Base-by-base conservation (phyloP, 2,888 invertebrate species). In the Cactoblastis cactorum region DNA sequence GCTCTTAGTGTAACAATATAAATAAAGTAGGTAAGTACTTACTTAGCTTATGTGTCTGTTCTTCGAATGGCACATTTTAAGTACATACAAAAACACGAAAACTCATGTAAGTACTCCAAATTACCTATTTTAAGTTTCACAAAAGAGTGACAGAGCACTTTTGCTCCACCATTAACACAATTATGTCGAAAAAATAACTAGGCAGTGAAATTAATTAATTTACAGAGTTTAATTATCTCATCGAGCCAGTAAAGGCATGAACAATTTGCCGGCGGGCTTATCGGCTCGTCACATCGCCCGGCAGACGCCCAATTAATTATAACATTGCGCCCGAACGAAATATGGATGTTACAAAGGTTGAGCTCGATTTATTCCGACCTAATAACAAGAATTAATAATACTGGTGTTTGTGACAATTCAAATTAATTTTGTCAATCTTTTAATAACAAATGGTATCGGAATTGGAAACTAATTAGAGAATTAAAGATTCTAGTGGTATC, bases 221-320 rank as follows among this genome's bases (percentile, higher is more conserved):
- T 84, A 81, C 75, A 69, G 74, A 77, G 71, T 79, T 80, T 87
- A 86, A 88, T 87, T 86, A 84, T 82, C 83, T 83, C 83, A 81
- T 87, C 85, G 83, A 70, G 68, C 71, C 72, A 67, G 74, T 74
- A 71, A 73, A 76, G 74, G 73, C 71, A 73, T 73, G 79, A 74
- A 74, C 77, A 82, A 72, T 80, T 81, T 73, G 77, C 75, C 69
- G 69, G 69, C 61, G 62, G 58, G 72, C 75, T 82, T 87, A 86
- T 87, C 87, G 69, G 68, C 67, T 72, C 82, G 77, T 86, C 83
- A 79, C 78, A 85, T 86, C 86, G 70, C 53, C 48, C 56, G 57
- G 54, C 62, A 61, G 56, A 58, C 60, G 60, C 53, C 57, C 64
- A 67, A 70, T 72, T 77, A 75, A 73, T 74, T 71, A 72, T 52